Evolutionary conservation across 2,888 invertebrate genomes (phyloP), one percentile per base, ranked within the genome.

Genomic region (Dioctria linearis): DNA sequence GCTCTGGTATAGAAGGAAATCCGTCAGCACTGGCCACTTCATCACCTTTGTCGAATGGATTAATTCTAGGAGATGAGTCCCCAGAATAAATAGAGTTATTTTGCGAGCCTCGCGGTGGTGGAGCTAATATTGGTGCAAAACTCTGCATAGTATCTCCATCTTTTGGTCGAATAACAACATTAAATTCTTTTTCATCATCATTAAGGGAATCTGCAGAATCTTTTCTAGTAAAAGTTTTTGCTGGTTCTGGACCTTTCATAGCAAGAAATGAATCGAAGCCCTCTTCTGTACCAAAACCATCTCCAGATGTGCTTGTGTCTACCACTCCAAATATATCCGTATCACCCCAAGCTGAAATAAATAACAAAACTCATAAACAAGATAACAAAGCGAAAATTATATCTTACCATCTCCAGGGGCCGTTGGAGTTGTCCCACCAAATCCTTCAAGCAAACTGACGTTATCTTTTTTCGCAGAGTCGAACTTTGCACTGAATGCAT

Each of bases 401-500:
- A 59, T 84, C 85, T 86, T 83, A 89, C 89, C 88, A 83, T 89
- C 88, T 4, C 85, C 87, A 5, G 84, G 9, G 42, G 85, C 85
- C 25, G 88, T 87, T 40, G 88, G 87, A 25, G 88, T 86, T 0
- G 81, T 81, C 4, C 86, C 86, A 3, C 87, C 87, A 76, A 88
- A 88, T 0, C 88, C 88, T 51, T 88, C 88, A n/a, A 88, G 82
- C 43, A 88, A 85, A 80, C 86, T 87, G 4, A 86, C 85, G 67
- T 88, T 88, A 51, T 88, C 88, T 83, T 88, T 91, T 57, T 90
- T 90, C 78, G 90, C 91, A 0, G 88, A 88, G 40, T 96, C 96
- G 85, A 97, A 97, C 87, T 96, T 96, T 2, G 95, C 95, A 3
- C 96, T 93, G 85, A 97, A 97, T 0, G 95, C 96, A 87, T 97